phyloP scores from a whole-genome alignment of 64 coral and sea anemone species.

The Actinia equina region DNA sequence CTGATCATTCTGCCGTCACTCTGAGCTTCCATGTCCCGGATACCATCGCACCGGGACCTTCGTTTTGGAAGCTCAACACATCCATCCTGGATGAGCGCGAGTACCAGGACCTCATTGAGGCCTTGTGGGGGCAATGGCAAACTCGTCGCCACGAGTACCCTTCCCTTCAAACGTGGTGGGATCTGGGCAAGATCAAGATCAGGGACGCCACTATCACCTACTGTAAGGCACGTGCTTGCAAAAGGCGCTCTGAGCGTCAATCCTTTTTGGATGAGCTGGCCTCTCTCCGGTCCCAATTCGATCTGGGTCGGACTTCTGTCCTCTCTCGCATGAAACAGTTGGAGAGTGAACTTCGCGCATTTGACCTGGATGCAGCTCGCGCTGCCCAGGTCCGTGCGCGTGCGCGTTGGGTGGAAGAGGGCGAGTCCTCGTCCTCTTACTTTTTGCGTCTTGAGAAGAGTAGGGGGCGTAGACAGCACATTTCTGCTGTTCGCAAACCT shows the following conservation, averaged over 20 bases:
- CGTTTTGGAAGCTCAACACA: conserved; percentile 29
- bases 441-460: conserved; percentile 24
- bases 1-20: conserved; percentile 18
- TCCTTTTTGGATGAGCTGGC: neutral
- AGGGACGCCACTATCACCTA: neutral
- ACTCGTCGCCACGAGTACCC: neutral
- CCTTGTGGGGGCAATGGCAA: conserved; percentile 14
- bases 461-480: neutral
- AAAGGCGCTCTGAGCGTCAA: neutral
- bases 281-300: conserved; percentile 6
- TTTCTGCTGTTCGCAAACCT: neutral
- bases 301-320: neutral
- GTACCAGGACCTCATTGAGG: neutral
- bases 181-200: conserved; percentile 13
- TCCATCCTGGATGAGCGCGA: neutral
- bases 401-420: conserved; percentile 43
- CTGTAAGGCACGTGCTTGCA: neutral
- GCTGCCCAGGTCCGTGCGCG: conserved; percentile 10
- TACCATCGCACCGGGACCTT: neutral
- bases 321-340: neutral
- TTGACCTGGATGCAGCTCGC: conserved; percentile 17
- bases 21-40: neutral
- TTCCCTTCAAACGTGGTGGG: conserved; percentile 25
- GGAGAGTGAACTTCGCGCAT: neutral
- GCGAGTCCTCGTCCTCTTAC: conserved; percentile 45